Base-by-base conservation (phyloP, 2,888 invertebrate species). In the Uropetala carovei region DNA sequence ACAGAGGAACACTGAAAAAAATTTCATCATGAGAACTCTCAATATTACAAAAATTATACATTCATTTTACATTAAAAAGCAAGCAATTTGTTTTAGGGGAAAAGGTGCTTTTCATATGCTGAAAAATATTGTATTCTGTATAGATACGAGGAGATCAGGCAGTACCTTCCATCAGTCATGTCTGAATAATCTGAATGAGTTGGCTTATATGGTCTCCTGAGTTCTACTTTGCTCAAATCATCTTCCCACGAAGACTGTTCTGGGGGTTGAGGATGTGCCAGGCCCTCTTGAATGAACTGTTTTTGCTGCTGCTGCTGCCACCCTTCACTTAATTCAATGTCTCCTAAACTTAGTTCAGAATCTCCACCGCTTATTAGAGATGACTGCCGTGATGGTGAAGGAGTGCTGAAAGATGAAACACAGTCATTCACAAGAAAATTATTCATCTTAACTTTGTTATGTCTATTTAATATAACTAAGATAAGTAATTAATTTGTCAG, bases 361-460 rank as follows among this genome's bases (percentile, higher is more conserved):
- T 89, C 89, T 13, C 89, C 89, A 64, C 89, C 89, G n/a, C 89
- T 89, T 9, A 89, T 89, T 10, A 89, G 64, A 22, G 89, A 89
- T 13, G 89, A 89, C 89, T 89, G 89, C n/a, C 89, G 64, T 43
- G 89, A 89, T 43, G 89, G 89, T 64, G 89, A 89, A 11, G 89
- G 89, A 16, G 89, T 89, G 18, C 89, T 89, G 89, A 18, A 89
- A 89, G 11, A 89, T 14, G 11, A 75, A 75, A 75, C 13, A 60
- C 22, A 27, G 75, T 75, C 8, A 16, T 82, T 82, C 9, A 43
- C 18, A 18, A 82, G 43, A 22, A 30, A 16, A 43, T 82, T 82
- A 82, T 0, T 3, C 8, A 3, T 27, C 13, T 16, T 43, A 8
- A 14, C 30, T 27, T 11, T 43, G 43, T 43, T 5, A 43, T 43